Conservation (phyloP, 2,888 invertebrate genomes). For the Rhynchonema sp. region DNA sequence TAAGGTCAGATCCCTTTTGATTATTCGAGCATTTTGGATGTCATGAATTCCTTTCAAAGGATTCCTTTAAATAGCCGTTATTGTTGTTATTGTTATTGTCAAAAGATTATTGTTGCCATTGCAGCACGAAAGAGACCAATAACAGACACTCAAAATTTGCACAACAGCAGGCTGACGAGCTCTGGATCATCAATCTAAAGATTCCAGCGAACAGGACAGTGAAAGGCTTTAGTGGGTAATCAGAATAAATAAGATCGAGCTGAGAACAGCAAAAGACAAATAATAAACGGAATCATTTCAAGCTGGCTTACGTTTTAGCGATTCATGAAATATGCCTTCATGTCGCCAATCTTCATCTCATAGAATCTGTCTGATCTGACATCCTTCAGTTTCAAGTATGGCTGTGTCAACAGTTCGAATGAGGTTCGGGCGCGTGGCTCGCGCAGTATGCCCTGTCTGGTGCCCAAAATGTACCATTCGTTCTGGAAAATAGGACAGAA, state of each 20-base stretch:
- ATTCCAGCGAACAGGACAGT: too few relatives aligned
- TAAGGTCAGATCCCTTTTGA: slow-evolving; percentile 47
- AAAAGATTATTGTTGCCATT: too few relatives aligned
- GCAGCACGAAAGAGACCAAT: too few relatives aligned
- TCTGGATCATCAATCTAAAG: too few relatives aligned
- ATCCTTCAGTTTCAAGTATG: background rate
- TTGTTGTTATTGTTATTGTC: too few relatives aligned
- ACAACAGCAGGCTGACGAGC: too few relatives aligned
- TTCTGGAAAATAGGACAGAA: too few relatives aligned
- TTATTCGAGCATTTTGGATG: too few relatives aligned
- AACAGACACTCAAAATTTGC: too few relatives aligned
- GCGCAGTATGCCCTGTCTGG: background rate
- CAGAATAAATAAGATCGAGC: background rate
- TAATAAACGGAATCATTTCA: background rate
- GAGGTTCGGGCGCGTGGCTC: background rate
- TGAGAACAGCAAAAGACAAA: background rate
- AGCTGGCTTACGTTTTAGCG: background rate
- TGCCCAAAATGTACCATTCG: background rate
- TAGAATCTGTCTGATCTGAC: background rate
- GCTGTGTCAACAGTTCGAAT: background rate
- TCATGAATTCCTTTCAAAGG: too few relatives aligned
- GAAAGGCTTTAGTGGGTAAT: too few relatives aligned
- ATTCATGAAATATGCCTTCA: background rate
- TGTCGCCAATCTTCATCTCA: background rate
- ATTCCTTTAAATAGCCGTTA: too few relatives aligned